phyloP scores from a whole-genome alignment of 2,113 vertebrate genomes.

The Cariama cristata region DNA sequence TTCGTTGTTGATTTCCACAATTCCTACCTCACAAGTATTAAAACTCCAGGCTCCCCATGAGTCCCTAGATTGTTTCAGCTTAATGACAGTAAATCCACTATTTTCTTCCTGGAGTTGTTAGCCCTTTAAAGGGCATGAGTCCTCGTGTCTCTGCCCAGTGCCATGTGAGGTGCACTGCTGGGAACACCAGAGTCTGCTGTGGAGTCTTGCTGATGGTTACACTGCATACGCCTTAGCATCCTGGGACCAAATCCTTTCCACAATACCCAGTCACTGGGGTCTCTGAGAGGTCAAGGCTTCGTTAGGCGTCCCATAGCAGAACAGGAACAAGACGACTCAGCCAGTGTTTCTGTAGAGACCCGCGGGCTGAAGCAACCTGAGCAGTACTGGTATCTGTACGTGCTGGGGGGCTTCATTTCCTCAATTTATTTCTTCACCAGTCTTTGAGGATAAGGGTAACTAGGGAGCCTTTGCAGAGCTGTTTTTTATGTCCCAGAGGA shows the following conservation, averaged over 20 bases:
- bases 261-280: neutral
- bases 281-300: neutral
- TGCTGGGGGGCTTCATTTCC: neutral
- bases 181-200: neutral
- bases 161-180: neutral
- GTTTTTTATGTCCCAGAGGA: neutral
- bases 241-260: neutral
- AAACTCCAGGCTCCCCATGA: neutral
- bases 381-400: neutral
- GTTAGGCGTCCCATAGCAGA: neutral
- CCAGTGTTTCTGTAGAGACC: neutral
- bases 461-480: neutral
- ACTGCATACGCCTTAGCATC: accelerated
- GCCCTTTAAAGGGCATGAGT: neutral
- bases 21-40: constrained; percentile 4
- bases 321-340: too few relatives aligned
- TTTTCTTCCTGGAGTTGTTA: neutral
- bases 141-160: neutral
- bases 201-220: neutral
- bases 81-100: neutral
- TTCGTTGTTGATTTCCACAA: constrained; percentile 45
- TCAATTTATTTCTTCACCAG: neutral
- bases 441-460: neutral
- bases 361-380: neutral
- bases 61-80: neutral